Percentiles rank a stretch among this genome's conserved stretches.
These are phyloP conservation scores for Geotrupes spiniger DNA, from an alignment of 2,888 invertebrate genomes.

Conservation along the genomic window DNA sequence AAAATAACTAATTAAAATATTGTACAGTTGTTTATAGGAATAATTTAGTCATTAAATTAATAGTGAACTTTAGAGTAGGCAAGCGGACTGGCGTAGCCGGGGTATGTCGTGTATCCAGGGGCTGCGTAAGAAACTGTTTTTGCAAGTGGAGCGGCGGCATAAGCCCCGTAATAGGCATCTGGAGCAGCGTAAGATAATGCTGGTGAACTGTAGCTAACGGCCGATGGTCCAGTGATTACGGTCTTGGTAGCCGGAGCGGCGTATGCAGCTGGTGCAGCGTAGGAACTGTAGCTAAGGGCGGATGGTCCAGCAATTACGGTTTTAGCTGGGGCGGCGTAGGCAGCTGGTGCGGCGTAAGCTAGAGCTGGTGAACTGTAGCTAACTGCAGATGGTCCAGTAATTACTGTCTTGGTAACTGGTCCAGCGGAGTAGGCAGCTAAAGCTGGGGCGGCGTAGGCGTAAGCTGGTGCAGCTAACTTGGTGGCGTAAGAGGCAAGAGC, in stretches of 20 bases:
- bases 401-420: conserved; percentile 13
- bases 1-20: conserved; percentile 12
- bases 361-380: conserved; percentile 5
- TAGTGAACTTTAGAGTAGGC: conserved; percentile 16
- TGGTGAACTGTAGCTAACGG: background rate
- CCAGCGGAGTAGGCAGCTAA: conserved; percentile 5
- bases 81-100: conserved; percentile 9
- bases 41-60: conserved; percentile 10
- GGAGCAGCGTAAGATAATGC: conserved; percentile 12
- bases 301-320: conserved; percentile 1
- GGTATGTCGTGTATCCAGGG: background rate
- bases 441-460: background rate
- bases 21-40: conserved; percentile 16
- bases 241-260: conserved; percentile 14
- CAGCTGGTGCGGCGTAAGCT: conserved; percentile 7
- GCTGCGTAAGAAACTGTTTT: conserved; percentile 6
- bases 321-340: conserved; percentile 1
- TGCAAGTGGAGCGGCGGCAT: conserved; percentile 9
- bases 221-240: conserved; percentile 9
- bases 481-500: conserved; percentile 18
- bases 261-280: conserved; percentile 4
- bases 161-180: too few species aligned
- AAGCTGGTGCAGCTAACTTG: conserved; percentile 17
- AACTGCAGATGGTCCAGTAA: conserved; percentile 8
- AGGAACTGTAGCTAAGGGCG: background rate